Evolutionary conservation across 2,888 invertebrate genomes (phyloP).

Genomic region (Pinctada fucata): DNA sequence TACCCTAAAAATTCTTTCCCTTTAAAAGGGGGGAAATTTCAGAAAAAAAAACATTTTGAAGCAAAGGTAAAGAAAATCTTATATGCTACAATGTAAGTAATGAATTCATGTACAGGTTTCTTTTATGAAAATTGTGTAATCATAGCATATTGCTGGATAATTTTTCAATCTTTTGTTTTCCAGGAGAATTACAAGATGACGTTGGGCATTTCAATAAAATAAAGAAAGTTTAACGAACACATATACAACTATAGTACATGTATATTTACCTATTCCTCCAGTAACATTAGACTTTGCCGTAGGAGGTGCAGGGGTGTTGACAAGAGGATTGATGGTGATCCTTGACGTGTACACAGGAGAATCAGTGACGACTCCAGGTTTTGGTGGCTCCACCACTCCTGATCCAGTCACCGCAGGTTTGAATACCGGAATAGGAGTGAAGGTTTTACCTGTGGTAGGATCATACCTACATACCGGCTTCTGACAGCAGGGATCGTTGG

Average conservation of each 20-base stretch:
- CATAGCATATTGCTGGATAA: too few species aligned
- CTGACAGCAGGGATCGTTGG: slow-evolving; percentile 59
- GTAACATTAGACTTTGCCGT: slow-evolving; percentile 44
- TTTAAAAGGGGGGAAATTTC: too few species aligned
- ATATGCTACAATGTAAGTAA: not conserved
- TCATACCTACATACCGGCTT: slow-evolving; percentile 54
- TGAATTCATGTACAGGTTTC: not conserved
- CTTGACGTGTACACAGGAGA: slow-evolving; percentile 44
- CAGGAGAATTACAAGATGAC: too few species aligned
- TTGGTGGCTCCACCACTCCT: slow-evolving; percentile 59
- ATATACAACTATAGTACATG: too few species aligned
- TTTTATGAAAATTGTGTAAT: not conserved
- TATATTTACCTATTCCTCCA: slow-evolving; percentile 59
- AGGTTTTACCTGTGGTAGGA: slow-evolving; percentile 54
- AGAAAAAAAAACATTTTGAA: too few species aligned
- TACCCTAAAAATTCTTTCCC: too few species aligned
- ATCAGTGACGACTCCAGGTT: slow-evolving; percentile 40
- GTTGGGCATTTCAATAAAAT: too few species aligned
- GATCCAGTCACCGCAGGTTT: slow-evolving; percentile 53
- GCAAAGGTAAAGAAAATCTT: not conserved
- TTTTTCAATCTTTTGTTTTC: too few species aligned
- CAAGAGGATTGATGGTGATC: slow-evolving; percentile 47
- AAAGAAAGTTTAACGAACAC: too few species aligned
- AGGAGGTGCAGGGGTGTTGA: slow-evolving; percentile 60
- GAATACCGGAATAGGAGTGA: slow-evolving; percentile 60